Conservation (phyloP, 2,888 invertebrate species). For the Cecidostiba fungosa region DNA sequence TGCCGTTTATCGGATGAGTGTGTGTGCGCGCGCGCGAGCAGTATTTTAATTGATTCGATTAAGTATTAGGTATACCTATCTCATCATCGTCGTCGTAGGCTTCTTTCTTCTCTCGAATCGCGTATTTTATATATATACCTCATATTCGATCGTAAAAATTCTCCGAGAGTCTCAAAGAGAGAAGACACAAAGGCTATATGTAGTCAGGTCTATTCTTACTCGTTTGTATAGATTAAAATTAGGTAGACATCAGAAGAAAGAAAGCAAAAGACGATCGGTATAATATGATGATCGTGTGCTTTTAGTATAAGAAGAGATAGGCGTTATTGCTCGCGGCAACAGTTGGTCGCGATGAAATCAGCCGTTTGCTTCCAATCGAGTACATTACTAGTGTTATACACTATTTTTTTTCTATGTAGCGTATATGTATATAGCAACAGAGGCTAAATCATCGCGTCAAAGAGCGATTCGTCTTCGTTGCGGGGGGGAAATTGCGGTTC, state of each 20-base stretch:
- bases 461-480: conserved; percentile 37
- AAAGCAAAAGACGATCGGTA: neutral
- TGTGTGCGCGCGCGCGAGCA: conserved; percentile 60
- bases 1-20: conserved; percentile 75
- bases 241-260: neutral
- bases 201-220: neutral
- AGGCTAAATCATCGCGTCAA: conserved; percentile 34
- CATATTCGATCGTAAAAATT: neutral
- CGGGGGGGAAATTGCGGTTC: conserved; percentile 42
- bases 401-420: neutral
- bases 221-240: neutral
- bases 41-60: conserved; percentile 76
- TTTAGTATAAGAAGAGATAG: neutral
- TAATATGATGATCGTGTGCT: neutral
- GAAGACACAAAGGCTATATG: too few species aligned
- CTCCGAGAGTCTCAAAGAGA: neutral
- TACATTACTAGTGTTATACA: neutral
- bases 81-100: conserved; percentile 63
- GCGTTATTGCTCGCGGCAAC: conserved; percentile 51
- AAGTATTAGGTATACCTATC: conserved; percentile 57
- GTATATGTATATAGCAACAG: too few species aligned
- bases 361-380: conserved; percentile 41
- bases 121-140: too few species aligned
- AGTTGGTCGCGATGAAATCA: conserved; percentile 68
- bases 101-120: neutral